Percentiles rank a stretch among this genome's conserved stretches.
phyloP scores from a whole-genome alignment of 2,888 invertebrate genomes.

The Periphyllus acericola region DNA sequence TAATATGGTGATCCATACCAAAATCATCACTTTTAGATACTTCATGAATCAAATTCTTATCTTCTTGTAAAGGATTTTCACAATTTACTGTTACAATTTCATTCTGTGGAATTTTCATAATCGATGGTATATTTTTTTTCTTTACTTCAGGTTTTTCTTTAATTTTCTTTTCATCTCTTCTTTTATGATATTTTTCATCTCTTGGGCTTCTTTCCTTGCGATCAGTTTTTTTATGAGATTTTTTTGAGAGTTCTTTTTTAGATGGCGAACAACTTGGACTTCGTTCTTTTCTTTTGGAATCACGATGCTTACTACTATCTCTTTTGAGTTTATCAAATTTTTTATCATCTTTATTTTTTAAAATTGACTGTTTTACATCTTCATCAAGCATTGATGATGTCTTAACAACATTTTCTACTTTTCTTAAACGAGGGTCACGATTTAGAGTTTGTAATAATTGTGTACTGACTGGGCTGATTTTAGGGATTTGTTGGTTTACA shows the following conservation, averaged over 20 bases:
- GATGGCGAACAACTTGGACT: slow-evolving; percentile 38
- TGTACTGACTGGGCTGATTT: slow-evolving; percentile 62
- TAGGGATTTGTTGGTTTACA: slow-evolving; percentile 19
- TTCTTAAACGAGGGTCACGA: slow-evolving; percentile 63
- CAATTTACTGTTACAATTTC: neutral
- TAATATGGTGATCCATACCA: neutral
- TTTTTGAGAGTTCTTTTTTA: slow-evolving; percentile 35
- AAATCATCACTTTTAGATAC: slow-evolving; percentile 6
- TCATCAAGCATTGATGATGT: neutral
- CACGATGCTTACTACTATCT: slow-evolving; percentile 43
- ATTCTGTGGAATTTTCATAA: slow-evolving; percentile 3
- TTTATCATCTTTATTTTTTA: slow-evolving; percentile 50
- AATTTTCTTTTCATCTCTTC: slow-evolving; percentile 46
- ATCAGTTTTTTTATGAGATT: slow-evolving; percentile 36
- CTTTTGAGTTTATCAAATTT: slow-evolving; percentile 46
- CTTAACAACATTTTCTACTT: slow-evolving; percentile 41
- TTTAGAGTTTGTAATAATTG: slow-evolving; percentile 62
- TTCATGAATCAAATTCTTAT: neutral
- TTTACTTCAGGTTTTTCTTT: slow-evolving; percentile 44
- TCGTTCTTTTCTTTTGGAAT: slow-evolving; percentile 48
- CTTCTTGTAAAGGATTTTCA: slow-evolving; percentile 4
- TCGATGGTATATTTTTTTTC: slow-evolving; percentile 20
- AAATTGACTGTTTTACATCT: slow-evolving; percentile 6
- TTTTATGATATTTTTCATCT: slow-evolving; percentile 61
- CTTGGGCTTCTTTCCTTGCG: slow-evolving; percentile 43